Evolutionary conservation across 2,113 vertebrate genomes (phyloP), one percentile per base, ranked within the genome.

Genomic region (Limanda limanda): DNA sequence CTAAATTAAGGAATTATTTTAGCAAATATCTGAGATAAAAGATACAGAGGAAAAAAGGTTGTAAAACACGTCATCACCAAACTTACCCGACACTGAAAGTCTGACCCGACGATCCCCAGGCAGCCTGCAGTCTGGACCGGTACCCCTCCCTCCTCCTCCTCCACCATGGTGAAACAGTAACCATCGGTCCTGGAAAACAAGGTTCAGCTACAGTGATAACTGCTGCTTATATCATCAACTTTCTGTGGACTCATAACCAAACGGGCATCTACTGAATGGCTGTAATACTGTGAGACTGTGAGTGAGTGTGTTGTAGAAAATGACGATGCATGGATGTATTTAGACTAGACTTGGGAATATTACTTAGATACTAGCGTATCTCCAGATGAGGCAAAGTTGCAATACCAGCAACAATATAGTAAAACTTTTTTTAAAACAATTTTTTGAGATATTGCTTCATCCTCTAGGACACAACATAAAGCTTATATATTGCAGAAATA

Each of bases 11-110:
- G 31, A 45, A 35, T 52, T 72, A 11, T 23, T 57, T 61, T 37
- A 21, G 31, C 4, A 63, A 47, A 23, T 18, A 55, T 64, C 24
- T 55, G 23, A 70, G 20, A 59, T 6, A 18, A n/a, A 58, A 14
- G 21, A 25, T 7, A 8, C 24, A 51, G 48, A 25, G 10, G 10
- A 35, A 70, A 35, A 70, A n/a, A 61, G 31, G 14, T 12, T 27
- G 37, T 54, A 5, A 52, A 2, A 21, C 54, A 55, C 1, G 24
- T 54, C 20, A 61, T 24, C 17, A 31, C 68, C 8, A 88, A 18
- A 87, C 97, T 97, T 93, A 99, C 98, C 92, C 97, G 93, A 69
- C 98, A 99, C 81, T 99, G 98, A 90, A 99, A 99, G 85, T 98
- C 96, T 0, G 96, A 98, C 54, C 97, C 97, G 21, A 94, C 95